phyloP scores from a whole-genome alignment of 2,888 invertebrate genomes.

The Synanthedon tipuliformis region DNA sequence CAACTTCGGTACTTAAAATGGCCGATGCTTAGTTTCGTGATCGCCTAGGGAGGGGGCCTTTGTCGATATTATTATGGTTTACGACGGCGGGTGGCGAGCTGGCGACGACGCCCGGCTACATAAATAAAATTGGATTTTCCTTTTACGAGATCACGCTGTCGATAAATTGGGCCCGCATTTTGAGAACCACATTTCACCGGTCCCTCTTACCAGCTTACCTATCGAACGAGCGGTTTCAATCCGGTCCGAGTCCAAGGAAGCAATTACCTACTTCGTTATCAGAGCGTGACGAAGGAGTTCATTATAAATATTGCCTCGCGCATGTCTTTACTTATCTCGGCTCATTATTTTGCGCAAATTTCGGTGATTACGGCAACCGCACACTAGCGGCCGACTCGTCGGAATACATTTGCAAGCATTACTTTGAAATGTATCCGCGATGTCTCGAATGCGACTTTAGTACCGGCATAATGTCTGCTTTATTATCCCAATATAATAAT shows the following conservation, averaged over 20 bases:
- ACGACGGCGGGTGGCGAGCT: constrained; percentile 44
- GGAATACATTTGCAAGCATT: background rate
- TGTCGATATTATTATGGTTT: constrained; percentile 68
- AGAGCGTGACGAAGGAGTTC: constrained; percentile 42
- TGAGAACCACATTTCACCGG: constrained; percentile 37
- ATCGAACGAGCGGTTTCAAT: constrained; percentile 2
- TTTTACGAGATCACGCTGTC: constrained; percentile 57
- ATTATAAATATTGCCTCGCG: constrained; percentile 18
- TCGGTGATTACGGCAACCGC: constrained; percentile 14
- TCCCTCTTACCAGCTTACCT: constrained; percentile 14
- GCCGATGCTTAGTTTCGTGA: constrained; percentile 66
- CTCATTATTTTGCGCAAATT: background rate
- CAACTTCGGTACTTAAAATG: constrained; percentile 60
- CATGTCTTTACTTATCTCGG: background rate
- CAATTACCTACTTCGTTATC: constrained; percentile 44
- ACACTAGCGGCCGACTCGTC: constrained; percentile 11
- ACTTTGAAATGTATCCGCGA: background rate
- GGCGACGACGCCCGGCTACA: constrained; percentile 15
- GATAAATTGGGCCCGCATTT: constrained; percentile 55
- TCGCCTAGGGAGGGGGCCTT: constrained; percentile 64
- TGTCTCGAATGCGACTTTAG: background rate
- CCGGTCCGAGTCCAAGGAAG: constrained; percentile 29
- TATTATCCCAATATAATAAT: background rate
- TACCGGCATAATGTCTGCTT: background rate
- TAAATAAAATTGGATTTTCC: constrained; percentile 53